Base-by-base conservation (phyloP, 2,888 invertebrate genomes). In the Eledona agricola region DNA sequence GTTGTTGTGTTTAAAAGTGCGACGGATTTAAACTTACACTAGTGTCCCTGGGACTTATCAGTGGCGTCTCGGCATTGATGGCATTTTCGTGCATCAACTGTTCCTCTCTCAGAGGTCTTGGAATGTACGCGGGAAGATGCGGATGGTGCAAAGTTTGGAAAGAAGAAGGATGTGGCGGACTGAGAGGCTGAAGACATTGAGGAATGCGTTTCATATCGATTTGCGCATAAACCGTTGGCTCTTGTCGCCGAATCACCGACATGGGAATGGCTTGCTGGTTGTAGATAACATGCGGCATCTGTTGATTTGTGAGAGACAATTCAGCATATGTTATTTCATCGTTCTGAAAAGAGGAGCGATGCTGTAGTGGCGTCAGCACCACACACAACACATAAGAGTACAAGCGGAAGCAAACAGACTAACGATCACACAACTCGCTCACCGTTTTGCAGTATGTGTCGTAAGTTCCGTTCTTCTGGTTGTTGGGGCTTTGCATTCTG, bases 271-370 rank as follows among this genome's bases (percentile, higher is more conserved):
- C 70, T 54, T 72, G 74, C 53, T 72, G 74, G 31, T 64, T 69
- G 66, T 77, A 77, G 60, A 77, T 72, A 51, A 76, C 73, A 57
- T 77, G 76, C 31, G 70, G 56, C 66, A 74, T 71, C 69, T 75
- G 75, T 70, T 72, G 72, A 53, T 67, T 68, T 55, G 72, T 68
- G 58, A 80, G 70, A 62, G 80, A 78, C 60, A 82, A 72, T 72
- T 81, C 81, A 47, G 81, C 81, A 71, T 81, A 81, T 31, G 81
- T 81, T 66, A 81, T 78, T 71, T 81, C 81, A 56, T 79, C 79
- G 59, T 71, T 75, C 78, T 79, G 73, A 38, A 69, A 67, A 63
- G 34, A 58, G 45, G 50, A 38, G 15, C 5, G 16, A 6, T 19
- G 40, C 40, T 40, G 40, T 40, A 40, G 12, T 28, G 28, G 15